Base-by-base conservation (phyloP, 1,140 invertebrate species). In the Pachypeltis micranthus region DNA sequence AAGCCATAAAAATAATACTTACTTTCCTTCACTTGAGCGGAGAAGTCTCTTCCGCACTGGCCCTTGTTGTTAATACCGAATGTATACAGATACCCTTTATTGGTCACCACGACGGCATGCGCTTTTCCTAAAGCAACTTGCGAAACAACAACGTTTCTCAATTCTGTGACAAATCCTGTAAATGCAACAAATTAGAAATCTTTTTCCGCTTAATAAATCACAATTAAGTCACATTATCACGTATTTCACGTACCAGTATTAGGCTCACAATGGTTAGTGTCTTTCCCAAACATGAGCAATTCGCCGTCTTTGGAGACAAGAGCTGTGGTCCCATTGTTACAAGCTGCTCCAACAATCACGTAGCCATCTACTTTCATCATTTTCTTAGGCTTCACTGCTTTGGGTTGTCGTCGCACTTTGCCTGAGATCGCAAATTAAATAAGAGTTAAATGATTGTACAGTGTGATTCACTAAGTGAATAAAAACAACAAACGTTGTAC, bases 51-150 rank as follows among this genome's bases (percentile, higher is more conserved):
- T 28, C 96, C 96, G 79, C 96, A 99, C 72, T 98, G 96, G 10
- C 93, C 94, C 72, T 96, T 94, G 72, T 98, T 98, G 74, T 98
- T 98, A 60, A 98, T 89, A 0, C 96, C 96, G 77, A 96, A 97
- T 0, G 94, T 95, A 73, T 88, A 97, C 0, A 98, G 82, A 67
- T 90, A 85, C 0, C 96, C 96, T 72, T 92, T 90, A 67, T 83
- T 87, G 24, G 86, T 93, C 4, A 98, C 76, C 0, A 84, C 89
- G 1, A 94, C 86, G 56, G 88, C 88, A 73, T 98, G 96, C 10
- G 95, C 95, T 78, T 98, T 98, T 12, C 96, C 96, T 55, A 98
- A 77, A 0, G 90, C 86, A 10, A 98, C 87, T 76, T 88, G 81
- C 12, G 84, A 82, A n/a, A 95, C 79, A 65, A 83, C 82, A 63